Evolutionary conservation across 1,140 invertebrate species (phyloP).

Genomic region (Drosophila punjabiensis): DNA sequence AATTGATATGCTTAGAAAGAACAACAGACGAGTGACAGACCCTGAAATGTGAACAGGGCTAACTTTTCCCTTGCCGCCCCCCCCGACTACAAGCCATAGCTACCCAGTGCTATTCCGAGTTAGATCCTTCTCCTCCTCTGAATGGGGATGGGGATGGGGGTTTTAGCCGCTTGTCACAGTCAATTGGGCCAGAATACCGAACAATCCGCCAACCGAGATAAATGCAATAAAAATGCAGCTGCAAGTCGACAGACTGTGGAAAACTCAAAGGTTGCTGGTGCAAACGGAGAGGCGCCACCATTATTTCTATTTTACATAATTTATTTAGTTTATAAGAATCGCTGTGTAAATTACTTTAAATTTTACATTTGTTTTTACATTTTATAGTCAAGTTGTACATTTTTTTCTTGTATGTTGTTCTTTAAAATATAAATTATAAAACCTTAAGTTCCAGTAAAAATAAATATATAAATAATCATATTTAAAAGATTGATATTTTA

Average conservation of each 20-base stretch:
- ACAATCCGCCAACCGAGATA: conserved; percentile 10
- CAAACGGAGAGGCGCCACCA: background rate
- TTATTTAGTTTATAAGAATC: background rate
- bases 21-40: conserved; percentile 60
- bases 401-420: background rate
- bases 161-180: conserved; percentile 13
- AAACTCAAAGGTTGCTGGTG: background rate
- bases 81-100: conserved; percentile 3
- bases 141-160: background rate
- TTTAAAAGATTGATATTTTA: too few relatives aligned
- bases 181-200: conserved; percentile 13
- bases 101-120: background rate
- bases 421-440: background rate
- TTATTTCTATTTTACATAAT: background rate
- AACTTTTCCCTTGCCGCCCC: conserved; percentile 12
- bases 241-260: background rate
- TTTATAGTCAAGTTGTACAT: too few relatives aligned
- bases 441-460: background rate
- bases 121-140: background rate
- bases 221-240: conserved; percentile 16
- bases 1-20: conserved; percentile 74
- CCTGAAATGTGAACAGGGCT: conserved; percentile 58
- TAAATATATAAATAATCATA: too few relatives aligned
- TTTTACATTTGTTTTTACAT: background rate
- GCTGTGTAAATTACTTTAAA: background rate